phyloP scores from a whole-genome alignment of 1,140 invertebrate species.

The Phthorimaea operculella region DNA sequence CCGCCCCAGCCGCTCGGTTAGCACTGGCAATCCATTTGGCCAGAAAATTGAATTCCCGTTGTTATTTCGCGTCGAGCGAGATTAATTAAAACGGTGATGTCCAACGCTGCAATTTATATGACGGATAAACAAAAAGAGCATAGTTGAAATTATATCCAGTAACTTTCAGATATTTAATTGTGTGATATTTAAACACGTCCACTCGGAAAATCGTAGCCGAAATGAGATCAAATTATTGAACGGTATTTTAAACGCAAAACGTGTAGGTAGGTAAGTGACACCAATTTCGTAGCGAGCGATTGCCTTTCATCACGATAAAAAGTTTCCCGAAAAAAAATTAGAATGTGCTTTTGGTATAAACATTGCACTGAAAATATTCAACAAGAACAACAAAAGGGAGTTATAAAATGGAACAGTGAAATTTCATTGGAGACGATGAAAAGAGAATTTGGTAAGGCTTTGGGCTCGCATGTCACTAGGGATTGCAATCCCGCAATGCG shows the following conservation, averaged over 20 bases:
- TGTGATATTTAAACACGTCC: too few relatives aligned
- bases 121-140: background rate
- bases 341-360: background rate
- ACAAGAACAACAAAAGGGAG: slow-evolving; percentile 19
- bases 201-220: too few relatives aligned
- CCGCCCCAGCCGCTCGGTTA: slow-evolving; percentile 17
- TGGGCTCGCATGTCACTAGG: slow-evolving; percentile 30
- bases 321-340: too few relatives aligned
- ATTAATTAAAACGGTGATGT: slow-evolving; percentile 41
- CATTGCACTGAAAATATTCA: slow-evolving; percentile 15
- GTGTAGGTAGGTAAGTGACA: too few relatives aligned
- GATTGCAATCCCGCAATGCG: too few relatives aligned
- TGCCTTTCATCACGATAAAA: too few relatives aligned
- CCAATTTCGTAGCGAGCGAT: too few relatives aligned
- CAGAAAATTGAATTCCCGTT: slow-evolving; percentile 50
- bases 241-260: too few relatives aligned
- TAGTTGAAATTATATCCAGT: background rate
- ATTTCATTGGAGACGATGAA: slow-evolving; percentile 31
- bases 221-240: too few relatives aligned
- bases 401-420: slow-evolving; percentile 26
- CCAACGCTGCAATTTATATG: slow-evolving; percentile 22
- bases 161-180: too few relatives aligned
- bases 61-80: slow-evolving; percentile 28
- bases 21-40: slow-evolving; percentile 35
- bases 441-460: slow-evolving; percentile 26